phyloP scores from a whole-genome alignment of 30 jellyfish, hydroid and myxozoan genomes.

The Pelagia noctiluca region DNA sequence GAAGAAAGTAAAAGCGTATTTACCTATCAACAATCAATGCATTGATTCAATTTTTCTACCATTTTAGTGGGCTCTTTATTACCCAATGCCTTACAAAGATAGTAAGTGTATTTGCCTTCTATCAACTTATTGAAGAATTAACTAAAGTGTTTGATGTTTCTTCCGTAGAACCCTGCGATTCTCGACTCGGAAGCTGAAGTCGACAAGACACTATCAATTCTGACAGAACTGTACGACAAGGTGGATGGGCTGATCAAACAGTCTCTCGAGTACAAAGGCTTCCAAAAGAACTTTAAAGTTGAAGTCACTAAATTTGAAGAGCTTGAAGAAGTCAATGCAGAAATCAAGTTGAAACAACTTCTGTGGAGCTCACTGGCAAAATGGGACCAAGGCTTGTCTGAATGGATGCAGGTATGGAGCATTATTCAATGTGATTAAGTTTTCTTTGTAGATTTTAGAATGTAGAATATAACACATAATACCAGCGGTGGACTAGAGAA shows the following conservation, averaged over 20 bases:
- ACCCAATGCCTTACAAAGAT: too few species aligned
- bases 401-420: slow-evolving; percentile 85
- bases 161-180: slow-evolving; percentile 82
- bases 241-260: slow-evolving; percentile 75
- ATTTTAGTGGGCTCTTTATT: too few species aligned
- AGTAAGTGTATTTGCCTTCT: too few species aligned
- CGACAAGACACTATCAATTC: slow-evolving; percentile 55
- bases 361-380: slow-evolving; percentile 89
- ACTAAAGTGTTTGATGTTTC: too few species aligned
- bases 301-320: slow-evolving; percentile 98
- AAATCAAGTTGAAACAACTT: slow-evolving; percentile 85
- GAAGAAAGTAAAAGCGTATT: too few species aligned
- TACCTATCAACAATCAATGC: too few species aligned
- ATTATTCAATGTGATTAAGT: neutral
- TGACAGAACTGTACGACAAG: slow-evolving; percentile 64
- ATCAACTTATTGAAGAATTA: too few species aligned
- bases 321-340: slow-evolving; percentile 90
- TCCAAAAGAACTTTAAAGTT: slow-evolving; percentile 93
- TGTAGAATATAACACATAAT: too few species aligned
- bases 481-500: too few species aligned
- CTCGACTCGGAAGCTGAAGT: slow-evolving; percentile 84
- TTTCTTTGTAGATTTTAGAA: neutral
- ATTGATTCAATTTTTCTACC: too few species aligned
- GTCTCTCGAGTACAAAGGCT: slow-evolving; percentile 83
- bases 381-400: slow-evolving; percentile 84